Conservation (phyloP, 2,113 vertebrate species). For the Chloebia gouldiae region DNA sequence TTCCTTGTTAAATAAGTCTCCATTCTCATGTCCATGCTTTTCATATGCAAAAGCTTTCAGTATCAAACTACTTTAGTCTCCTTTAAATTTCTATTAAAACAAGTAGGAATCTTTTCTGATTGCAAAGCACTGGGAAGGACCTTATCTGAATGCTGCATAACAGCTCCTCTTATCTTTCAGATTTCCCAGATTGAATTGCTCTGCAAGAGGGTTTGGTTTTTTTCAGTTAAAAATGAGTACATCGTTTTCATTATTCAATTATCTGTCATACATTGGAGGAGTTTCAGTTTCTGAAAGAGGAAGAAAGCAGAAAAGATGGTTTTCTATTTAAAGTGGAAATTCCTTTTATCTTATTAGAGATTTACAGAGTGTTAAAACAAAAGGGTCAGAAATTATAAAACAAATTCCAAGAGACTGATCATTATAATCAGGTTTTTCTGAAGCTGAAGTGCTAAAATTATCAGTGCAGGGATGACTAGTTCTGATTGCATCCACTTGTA, state of each 20-base stretch:
- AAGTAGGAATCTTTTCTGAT: neutral
- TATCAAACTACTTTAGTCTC: neutral
- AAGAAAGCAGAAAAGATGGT: neutral
- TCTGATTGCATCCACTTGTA: slow-evolving; percentile 24
- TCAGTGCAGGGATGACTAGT: neutral
- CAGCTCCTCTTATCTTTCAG: neutral
- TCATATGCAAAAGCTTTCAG: neutral
- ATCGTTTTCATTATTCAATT: slow-evolving; percentile 1
- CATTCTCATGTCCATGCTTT: neutral
- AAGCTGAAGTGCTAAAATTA: neutral
- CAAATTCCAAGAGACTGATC: slow-evolving; percentile 17
- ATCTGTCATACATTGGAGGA: neutral
- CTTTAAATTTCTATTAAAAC: neutral
- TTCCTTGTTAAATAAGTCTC: neutral
- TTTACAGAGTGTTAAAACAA: slow-evolving; percentile 9
- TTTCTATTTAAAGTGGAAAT: neutral
- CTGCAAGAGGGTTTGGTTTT: neutral
- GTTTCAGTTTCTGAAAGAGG: neutral
- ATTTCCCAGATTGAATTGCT: neutral
- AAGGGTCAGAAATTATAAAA: neutral
- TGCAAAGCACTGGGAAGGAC: neutral
- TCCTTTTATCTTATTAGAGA: slow-evolving; percentile 5
- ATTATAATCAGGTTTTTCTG: neutral
- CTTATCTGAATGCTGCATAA: neutral
- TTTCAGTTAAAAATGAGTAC: neutral